Conservation (phyloP, 2,888 invertebrate species). For the Horisme vitalbata region DNA sequence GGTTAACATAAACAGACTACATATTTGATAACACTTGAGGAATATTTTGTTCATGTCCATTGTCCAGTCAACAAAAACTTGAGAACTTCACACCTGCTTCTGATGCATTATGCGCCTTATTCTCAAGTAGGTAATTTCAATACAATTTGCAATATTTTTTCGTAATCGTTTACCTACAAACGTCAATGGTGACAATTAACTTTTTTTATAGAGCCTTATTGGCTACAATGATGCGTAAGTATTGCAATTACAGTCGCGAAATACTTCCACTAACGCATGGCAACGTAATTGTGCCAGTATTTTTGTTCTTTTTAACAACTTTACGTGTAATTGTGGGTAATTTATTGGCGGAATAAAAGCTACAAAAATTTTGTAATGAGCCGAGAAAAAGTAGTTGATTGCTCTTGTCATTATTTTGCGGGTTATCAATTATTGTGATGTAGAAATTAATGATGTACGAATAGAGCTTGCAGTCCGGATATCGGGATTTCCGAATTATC, state of each 20-base stretch:
- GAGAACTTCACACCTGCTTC: constrained; percentile 25
- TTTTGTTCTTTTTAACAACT: constrained; percentile 19
- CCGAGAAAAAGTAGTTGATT: constrained; percentile 14
- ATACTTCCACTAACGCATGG: constrained; percentile 24
- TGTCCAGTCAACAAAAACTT: constrained; percentile 2
- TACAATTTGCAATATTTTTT: constrained; percentile 30
- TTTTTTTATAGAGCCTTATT: constrained; percentile 39
- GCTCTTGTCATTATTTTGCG: constrained; percentile 9
- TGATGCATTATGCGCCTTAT: constrained; percentile 1
- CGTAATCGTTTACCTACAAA: constrained; percentile 50
- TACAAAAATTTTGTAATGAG: constrained; percentile 25
- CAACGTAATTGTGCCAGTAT: constrained; percentile 24
- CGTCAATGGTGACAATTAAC: constrained; percentile 35
- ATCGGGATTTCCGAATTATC: no score
- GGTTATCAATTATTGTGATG: no score
- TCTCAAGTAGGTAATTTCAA: constrained; percentile 21
- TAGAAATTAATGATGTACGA: no score
- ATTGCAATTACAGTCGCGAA: constrained; percentile 44
- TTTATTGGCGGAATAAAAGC: constrained; percentile 23
- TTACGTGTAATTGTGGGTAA: constrained; percentile 20
- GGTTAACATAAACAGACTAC: no score
- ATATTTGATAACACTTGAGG: no score
- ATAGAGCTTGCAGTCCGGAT: no score
- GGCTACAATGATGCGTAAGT: constrained; percentile 47
- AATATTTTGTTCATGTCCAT: no score